Conservation (phyloP, 2,888 invertebrate genomes). For the Hetaerina titia region DNA sequence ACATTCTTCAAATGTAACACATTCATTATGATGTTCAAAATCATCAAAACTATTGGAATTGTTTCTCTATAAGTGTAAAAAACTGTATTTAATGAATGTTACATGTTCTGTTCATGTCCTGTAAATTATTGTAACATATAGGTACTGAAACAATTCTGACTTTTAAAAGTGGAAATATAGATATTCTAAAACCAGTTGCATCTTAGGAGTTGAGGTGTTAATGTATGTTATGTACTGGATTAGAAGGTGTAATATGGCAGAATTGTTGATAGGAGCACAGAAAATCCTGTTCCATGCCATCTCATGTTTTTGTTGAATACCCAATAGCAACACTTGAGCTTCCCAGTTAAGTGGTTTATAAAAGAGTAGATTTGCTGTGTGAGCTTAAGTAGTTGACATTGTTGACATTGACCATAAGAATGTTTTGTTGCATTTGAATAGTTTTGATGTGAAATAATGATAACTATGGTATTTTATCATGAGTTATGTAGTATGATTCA, state of each 20-base stretch:
- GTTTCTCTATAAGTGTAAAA: not conserved
- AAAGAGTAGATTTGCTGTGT: not conserved
- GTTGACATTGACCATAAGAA: not conserved
- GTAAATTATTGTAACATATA: not conserved
- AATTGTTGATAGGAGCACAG: not conserved
- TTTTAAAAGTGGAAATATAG: not conserved
- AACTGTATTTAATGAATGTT: not conserved
- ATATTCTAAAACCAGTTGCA: not conserved
- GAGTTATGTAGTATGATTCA: not conserved
- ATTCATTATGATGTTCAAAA: not conserved
- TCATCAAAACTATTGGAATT: not conserved
- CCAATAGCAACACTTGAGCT: not conserved
- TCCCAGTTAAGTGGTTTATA: not conserved
- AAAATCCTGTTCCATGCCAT: not conserved
- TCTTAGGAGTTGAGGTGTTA: not conserved
- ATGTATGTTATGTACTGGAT: not conserved
- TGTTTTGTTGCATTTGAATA: conserved; percentile 1
- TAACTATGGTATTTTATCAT: not conserved
- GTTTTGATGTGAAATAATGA: not conserved
- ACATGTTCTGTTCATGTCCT: not conserved
- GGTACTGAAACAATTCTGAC: not conserved
- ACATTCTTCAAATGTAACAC: not conserved
- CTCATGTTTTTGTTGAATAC: not conserved
- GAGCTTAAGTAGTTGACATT: not conserved
- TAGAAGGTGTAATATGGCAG: not conserved